Conservation (phyloP, 23 tunicate genomes). For the Diplosoma virens region DNA sequence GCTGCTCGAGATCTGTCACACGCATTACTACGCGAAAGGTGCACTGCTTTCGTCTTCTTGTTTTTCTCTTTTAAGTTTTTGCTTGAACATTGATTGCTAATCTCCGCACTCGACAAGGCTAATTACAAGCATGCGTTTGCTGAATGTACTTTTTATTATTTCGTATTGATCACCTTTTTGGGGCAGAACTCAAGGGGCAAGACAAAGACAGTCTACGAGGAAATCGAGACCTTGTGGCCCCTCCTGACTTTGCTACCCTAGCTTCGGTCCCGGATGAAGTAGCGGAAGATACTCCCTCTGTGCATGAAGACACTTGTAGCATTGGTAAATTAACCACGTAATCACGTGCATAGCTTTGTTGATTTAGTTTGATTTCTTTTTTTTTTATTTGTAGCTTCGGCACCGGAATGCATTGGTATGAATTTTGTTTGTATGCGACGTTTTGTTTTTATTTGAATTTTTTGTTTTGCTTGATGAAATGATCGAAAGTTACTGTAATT, state of each 20-base stretch:
- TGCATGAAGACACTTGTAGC: conserved; percentile 1
- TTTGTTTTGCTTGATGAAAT: too few species aligned
- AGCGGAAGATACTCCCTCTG: neutral
- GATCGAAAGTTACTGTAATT: too few species aligned
- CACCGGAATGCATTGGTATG: conserved; percentile 9
- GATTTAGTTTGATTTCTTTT: neutral
- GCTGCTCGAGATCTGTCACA: conserved; percentile 91
- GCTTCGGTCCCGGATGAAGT: neutral
- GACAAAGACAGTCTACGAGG: conserved; percentile 37
- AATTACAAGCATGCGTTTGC: too few species aligned
- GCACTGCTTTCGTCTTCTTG: neutral
- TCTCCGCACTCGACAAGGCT: too few species aligned
- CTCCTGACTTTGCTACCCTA: neutral
- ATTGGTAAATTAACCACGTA: neutral
- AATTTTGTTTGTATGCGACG: neutral
- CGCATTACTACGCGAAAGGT: conserved; percentile 96
- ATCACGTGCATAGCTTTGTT: neutral
- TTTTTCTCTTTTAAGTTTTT: too few species aligned
- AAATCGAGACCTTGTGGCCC: conserved; percentile 6
- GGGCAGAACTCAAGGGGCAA: conserved; percentile 38
- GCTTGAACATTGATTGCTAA: too few species aligned
- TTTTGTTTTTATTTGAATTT: too few species aligned
- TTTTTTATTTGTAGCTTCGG: conserved; percentile 25
- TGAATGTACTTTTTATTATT: too few species aligned
- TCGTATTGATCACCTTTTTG: neutral